A percentile compares a stretch with the other conserved stretches of the same genome.
Evolutionary conservation across 2,888 invertebrate genomes (phyloP).

Genomic region (Ferrisia virgata): DNA sequence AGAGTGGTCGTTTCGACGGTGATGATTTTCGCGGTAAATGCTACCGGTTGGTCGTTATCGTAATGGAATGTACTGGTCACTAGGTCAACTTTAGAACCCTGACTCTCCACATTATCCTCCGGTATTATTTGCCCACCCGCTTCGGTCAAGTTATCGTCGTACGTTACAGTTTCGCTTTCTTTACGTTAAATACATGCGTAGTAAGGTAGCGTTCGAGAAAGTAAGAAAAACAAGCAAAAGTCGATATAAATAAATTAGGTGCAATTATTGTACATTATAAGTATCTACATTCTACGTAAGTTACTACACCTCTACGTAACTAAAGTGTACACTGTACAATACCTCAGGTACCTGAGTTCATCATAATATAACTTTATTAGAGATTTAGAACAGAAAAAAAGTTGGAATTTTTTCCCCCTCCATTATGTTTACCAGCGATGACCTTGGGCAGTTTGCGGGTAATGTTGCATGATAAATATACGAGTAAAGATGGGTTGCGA

Average conservation of each 20-base stretch:
- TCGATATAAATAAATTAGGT: conserved; percentile 38
- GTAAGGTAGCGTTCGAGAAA: conserved; percentile 14
- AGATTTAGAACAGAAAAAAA: background rate
- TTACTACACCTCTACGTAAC: background rate
- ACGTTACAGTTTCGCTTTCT: background rate
- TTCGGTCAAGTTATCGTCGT: background rate
- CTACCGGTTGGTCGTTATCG: background rate
- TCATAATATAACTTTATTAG: too few species aligned
- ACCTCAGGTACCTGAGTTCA: too few species aligned
- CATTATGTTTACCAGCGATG: background rate
- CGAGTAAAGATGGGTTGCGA: background rate
- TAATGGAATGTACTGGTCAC: background rate
- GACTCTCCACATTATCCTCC: background rate
- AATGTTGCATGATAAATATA: background rate
- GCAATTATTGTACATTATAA: too few species aligned
- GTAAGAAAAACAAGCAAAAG: conserved; percentile 38
- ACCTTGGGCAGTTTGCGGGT: background rate
- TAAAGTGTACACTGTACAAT: background rate
- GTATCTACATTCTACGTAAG: too few species aligned
- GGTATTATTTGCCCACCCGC: background rate
- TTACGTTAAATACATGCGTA: background rate
- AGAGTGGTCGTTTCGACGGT: background rate
- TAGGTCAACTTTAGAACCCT: background rate
- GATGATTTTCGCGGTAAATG: background rate
- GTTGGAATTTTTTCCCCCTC: background rate